These are phyloP conservation scores for Polyploca ridens DNA, from an alignment of 2,888 invertebrate genomes.

Conservation along the genomic window DNA sequence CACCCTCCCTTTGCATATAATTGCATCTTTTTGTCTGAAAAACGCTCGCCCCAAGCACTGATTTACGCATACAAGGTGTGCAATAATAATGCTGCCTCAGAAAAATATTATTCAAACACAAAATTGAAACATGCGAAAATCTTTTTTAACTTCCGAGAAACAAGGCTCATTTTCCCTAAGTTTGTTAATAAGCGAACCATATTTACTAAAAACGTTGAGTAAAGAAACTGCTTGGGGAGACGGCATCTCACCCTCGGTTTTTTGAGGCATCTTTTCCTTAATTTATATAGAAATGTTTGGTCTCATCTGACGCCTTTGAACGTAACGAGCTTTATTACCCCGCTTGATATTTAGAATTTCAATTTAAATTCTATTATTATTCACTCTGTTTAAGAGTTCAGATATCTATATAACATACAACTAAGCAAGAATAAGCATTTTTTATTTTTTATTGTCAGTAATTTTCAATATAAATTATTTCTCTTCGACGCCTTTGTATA, in stretches of 20 bases:
- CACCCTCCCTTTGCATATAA: constrained; percentile 76
- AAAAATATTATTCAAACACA: constrained; percentile 73
- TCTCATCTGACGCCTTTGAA: constrained; percentile 73
- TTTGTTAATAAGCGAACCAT: constrained; percentile 50
- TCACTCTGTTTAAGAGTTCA: constrained; percentile 12
- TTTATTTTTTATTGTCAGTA: not conserved
- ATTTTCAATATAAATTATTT: not conserved
- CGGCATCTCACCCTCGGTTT: constrained; percentile 68
- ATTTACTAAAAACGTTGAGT: constrained; percentile 79
- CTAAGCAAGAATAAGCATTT: too few relatives aligned
- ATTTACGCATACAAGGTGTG: constrained; percentile 85
- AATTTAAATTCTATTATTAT: constrained; percentile 46
- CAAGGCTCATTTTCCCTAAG: constrained; percentile 55
- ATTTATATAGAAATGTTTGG: constrained; percentile 83
- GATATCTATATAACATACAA: not conserved
- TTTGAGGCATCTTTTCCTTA: constrained; percentile 80
- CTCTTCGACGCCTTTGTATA: not conserved
- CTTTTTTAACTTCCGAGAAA: constrained; percentile 39
- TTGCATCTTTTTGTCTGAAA: constrained; percentile 82
- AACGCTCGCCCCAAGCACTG: constrained; percentile 79
- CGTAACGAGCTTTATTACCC: constrained; percentile 58
- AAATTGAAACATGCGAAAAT: constrained; percentile 40
- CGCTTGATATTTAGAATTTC: constrained; percentile 52
- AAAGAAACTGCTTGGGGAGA: constrained; percentile 77
- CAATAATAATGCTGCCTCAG: constrained; percentile 79